phyloP scores from a whole-genome alignment of 53 echinoderm and acorn worm genomes.

The Temnopleurus reevesii region DNA sequence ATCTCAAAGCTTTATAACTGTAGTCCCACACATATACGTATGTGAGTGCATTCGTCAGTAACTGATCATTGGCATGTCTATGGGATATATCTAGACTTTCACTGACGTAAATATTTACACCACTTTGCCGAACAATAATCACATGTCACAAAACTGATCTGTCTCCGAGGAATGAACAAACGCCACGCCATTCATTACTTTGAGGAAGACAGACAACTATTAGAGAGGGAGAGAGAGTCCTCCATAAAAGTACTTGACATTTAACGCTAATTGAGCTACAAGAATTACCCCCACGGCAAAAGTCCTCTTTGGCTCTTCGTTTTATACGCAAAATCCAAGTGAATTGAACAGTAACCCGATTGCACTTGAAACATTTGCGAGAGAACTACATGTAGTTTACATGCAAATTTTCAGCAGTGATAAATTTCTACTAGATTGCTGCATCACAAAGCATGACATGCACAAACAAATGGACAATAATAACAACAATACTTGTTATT shows the following conservation, averaged over 20 bases:
- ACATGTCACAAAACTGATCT: neutral
- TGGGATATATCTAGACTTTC: neutral
- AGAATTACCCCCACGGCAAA: neutral
- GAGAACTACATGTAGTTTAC: too few relatives aligned
- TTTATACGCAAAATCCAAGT: too few relatives aligned
- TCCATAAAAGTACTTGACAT: constrained; percentile 18
- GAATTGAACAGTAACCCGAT: too few relatives aligned
- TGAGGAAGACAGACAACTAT: neutral
- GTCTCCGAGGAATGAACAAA: neutral
- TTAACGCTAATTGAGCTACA: constrained; percentile 14
- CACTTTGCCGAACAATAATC: constrained; percentile 5
- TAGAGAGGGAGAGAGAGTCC: neutral
- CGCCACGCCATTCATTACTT: neutral
- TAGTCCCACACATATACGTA: too few relatives aligned
- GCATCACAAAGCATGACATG: too few relatives aligned
- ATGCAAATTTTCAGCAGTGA: too few relatives aligned
- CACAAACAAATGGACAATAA: too few relatives aligned
- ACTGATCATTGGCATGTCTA: neutral
- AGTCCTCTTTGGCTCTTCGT: too few relatives aligned
- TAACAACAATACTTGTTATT: too few relatives aligned
- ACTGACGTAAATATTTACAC: constrained; percentile 17
- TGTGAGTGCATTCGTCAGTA: neutral
- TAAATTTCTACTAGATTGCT: too few relatives aligned
- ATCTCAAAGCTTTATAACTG: too few relatives aligned
- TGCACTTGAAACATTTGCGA: too few relatives aligned